Evolutionary conservation across 2,113 vertebrate species (phyloP).

Genomic region (Trochalopteron elliotii): DNA sequence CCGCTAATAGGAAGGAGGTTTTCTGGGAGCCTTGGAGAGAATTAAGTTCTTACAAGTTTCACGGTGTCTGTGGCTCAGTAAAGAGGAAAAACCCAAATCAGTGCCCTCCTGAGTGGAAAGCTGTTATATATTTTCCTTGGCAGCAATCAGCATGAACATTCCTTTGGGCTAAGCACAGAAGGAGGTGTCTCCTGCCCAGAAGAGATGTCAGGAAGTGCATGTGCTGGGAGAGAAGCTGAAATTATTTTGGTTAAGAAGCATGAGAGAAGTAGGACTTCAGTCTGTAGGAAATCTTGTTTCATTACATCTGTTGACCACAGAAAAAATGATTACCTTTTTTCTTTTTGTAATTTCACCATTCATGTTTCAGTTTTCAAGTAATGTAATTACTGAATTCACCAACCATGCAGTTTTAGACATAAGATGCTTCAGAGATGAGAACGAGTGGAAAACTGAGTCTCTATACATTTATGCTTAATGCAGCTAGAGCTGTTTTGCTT

Average conservation of each 20-base stretch:
- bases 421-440: background rate
- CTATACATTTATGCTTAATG: background rate
- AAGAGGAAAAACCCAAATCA: background rate
- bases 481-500: background rate
- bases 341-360: background rate
- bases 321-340: background rate
- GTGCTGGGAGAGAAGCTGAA: background rate
- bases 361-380: background rate
- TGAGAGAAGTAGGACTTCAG: background rate
- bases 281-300: background rate
- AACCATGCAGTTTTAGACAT: background rate
- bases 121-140: slow-evolving; percentile 1
- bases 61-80: rapidly evolving
- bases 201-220: background rate
- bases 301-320: background rate
- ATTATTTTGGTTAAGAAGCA: background rate
- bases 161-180: slow-evolving; percentile 9
- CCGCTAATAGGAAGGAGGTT: background rate
- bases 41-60: background rate
- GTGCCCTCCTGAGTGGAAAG: background rate
- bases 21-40: background rate
- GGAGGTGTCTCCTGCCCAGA: background rate
- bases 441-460: background rate
- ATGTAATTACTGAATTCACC: background rate
- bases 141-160: background rate